phyloP scores from a whole-genome alignment of 2,113 vertebrate species.

The Alosa alosa region DNA sequence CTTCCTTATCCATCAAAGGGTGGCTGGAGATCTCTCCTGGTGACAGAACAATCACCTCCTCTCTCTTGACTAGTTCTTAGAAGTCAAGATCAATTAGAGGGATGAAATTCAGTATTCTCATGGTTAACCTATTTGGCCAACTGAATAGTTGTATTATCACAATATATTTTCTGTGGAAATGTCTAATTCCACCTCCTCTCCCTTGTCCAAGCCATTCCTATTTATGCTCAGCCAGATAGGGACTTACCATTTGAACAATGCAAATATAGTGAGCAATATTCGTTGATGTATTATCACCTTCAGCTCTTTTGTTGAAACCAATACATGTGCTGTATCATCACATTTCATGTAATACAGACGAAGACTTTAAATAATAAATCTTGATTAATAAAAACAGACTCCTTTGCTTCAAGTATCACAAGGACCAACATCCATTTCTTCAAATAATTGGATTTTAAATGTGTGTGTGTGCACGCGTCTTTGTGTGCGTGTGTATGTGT shows the following conservation, averaged over 20 bases:
- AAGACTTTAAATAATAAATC: neutral
- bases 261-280: too few species aligned
- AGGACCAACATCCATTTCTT: neutral
- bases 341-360: neutral
- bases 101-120: neutral
- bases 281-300: neutral
- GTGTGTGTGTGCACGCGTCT: neutral
- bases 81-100: neutral
- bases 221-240: neutral
- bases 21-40: neutral
- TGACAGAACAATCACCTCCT: neutral
- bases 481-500: neutral
- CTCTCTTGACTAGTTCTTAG: neutral
- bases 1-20: neutral
- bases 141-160: neutral
- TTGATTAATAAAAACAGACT: neutral
- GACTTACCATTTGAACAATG: too few species aligned
- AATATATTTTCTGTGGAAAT: neutral
- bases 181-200: neutral
- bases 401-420: neutral
- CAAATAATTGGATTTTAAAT: slow-evolving; percentile 10
- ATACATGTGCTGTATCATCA: neutral
- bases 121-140: neutral
- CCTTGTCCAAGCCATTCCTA: neutral
- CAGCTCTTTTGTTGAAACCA: neutral